Base-by-base conservation (phyloP, 2,113 vertebrate genomes). In the Sitta europaea region DNA sequence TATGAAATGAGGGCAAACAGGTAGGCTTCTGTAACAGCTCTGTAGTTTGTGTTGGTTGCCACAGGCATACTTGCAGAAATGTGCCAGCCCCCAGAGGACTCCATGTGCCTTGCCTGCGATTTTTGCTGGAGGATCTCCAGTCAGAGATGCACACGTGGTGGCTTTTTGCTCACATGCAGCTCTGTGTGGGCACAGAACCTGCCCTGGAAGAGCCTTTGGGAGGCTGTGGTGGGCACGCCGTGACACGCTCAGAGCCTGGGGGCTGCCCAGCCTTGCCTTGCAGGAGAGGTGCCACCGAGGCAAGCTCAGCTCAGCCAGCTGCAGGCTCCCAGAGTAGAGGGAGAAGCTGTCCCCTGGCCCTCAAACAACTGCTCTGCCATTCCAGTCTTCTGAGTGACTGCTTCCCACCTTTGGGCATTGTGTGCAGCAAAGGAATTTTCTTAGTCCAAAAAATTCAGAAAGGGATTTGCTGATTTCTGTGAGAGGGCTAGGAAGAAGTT, bases 61-160 rank as follows among this genome's bases (percentile, higher is more conserved):
- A 40, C 9, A 13, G 47, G 4, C 51, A 23, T 31, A 9, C 11
- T 2, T 55, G 36, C 54, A 73, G 88, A 53, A 73, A 54, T 68
- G 28, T 65, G 40, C n/a, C 50, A 42, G 53, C n/a, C 43, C 68
- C 65, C 6, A 12, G 0, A 87, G 92, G 40, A 59, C 11, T 81
- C 47, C 21, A 3, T 12, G 3, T 62, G 43, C 59, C 17, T 20
- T 51, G 47, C 24, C 53, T 33, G 27, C 58, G 57, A 16, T 13
- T 72, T 59, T 72, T 87, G 53, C 53, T 68, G 61, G 16, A 22
- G 23, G 28, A 38, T 61, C 65, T 75, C 17, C 19, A 51, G 57
- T 28, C 67, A 73, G 68, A 18, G 23, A 4, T 0, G 55, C 33
- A 5, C 1, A 3, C 1, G 1, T 1, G 23, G 72, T 36, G 59